Evolutionary conservation across 35 echinoderm and acorn worm genomes (phyloP), one percentile per base, ranked within the genome.

Genomic region (Apostichopus parvimensis): DNA sequence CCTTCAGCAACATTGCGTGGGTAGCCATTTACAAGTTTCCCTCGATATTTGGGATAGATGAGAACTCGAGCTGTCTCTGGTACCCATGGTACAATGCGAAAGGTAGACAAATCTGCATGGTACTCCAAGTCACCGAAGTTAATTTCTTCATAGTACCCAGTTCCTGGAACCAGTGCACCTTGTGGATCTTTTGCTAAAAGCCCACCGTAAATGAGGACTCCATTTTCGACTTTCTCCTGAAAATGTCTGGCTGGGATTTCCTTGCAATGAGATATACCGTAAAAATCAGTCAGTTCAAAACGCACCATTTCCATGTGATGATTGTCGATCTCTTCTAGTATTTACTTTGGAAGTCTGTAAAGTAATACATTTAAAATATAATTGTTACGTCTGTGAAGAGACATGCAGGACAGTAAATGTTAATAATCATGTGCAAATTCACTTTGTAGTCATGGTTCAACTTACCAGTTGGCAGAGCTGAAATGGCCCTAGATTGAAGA

Each of bases 271-370:
- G 94, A 88, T 58, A 95, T 95, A 7, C 90, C 94, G 56, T 88
- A 92, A 54, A 89, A 92, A 82, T 95, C 94, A 20, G 85, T 55
- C 14, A 92, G 52, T 73, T 95, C 94, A 80, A 95, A 95, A 55
- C 94, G 91, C 15, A 95, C 91, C 11, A 89, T 72, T 53, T 92
- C 78, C 10, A 95, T 92, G 28, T 92, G 57, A 18, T 92, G 64
- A 4, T 89, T 71, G 14, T 92, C 55, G 11, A 95, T 70, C 53
- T 54, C 75, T 79, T 92, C 54, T 6, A 75, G 57, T 6, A 94
- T 79, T 23, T 4, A 45, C 34, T 28, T 28, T 28, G 26, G 26
- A 28, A 28, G 26, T 28, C 26, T 45, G 34, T 45, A 45, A 45
- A 45, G 34, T 45, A 45, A 45, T 45, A 45, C 34, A 45, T 45